These are phyloP conservation scores for Saxidomus purpurata DNA, from an alignment of 1,140 invertebrate species.

Conservation along the genomic window DNA sequence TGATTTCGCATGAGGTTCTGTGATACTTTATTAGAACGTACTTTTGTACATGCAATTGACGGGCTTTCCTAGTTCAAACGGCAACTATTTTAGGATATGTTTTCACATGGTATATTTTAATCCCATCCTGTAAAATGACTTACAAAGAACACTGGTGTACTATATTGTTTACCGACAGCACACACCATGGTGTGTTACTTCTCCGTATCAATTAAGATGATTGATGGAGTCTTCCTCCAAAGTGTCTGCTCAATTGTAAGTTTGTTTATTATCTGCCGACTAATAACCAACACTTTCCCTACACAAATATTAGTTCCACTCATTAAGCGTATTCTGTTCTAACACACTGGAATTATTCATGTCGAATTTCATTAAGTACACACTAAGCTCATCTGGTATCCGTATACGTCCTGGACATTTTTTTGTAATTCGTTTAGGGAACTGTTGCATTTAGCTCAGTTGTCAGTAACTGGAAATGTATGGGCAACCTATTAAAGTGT, in stretches of 20 bases:
- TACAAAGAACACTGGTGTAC: too few species aligned
- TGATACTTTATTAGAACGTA: too few species aligned
- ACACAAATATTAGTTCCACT: conserved; percentile 22
- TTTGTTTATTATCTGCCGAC: conserved; percentile 20
- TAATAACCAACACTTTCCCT: neutral
- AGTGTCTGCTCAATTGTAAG: conserved; percentile 27
- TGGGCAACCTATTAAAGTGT: neutral
- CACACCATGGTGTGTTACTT: neutral
- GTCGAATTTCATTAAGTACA: conserved; percentile 4
- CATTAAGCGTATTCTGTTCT: neutral
- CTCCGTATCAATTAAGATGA: conserved; percentile 7
- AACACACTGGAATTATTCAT: conserved; percentile 5
- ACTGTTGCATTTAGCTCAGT: neutral
- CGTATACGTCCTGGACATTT: neutral
- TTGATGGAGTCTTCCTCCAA: neutral
- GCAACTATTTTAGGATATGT: too few species aligned
- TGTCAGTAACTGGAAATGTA: conserved; percentile 2
- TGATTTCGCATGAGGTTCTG: too few species aligned
- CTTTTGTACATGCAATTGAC: too few species aligned
- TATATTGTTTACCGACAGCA: neutral
- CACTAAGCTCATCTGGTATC: conserved; percentile 34
- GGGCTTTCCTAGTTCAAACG: too few species aligned
- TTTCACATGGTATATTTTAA: too few species aligned
- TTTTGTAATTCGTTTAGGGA: conserved; percentile 1
- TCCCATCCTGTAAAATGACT: too few species aligned